phyloP scores from a whole-genome alignment of 2,113 vertebrate genomes.

The Pteropus alecto region DNA sequence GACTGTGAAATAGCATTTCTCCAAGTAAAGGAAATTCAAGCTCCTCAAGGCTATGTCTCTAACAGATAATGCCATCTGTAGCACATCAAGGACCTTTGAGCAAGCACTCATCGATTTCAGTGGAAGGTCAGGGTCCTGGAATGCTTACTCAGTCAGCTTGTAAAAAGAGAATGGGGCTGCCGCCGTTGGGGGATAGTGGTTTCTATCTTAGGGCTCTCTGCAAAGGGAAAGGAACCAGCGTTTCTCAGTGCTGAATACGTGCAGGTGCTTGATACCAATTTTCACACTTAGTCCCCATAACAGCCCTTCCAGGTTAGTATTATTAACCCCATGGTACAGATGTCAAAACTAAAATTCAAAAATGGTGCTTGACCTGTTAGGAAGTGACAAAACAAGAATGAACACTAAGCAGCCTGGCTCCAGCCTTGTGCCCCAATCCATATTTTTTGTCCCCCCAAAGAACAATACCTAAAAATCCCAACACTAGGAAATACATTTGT shows the following conservation, averaged over 20 bases:
- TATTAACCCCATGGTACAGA: not conserved
- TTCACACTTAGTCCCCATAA: not conserved
- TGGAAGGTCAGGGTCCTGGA: not conserved
- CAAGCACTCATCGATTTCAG: not conserved
- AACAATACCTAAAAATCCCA: not conserved
- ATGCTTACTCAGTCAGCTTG: not conserved
- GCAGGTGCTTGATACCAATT: not conserved
- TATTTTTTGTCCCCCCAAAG: not conserved
- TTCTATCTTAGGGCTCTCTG: not conserved
- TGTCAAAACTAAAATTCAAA: not conserved
- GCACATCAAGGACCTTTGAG: not conserved
- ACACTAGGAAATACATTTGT: not conserved
- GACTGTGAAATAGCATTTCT: conserved; percentile 67
- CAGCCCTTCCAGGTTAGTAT: not conserved
- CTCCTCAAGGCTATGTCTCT: not conserved
- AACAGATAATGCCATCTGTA: not conserved
- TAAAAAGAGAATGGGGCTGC: not conserved
- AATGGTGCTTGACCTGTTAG: not conserved
- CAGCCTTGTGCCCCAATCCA: accelerated
- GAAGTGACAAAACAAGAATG: not conserved
- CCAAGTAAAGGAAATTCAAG: not conserved
- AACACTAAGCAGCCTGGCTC: not conserved
- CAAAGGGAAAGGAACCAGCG: not conserved
- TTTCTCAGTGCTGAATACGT: not conserved
- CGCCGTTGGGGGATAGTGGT: accelerated